Conservation (phyloP, 2,888 invertebrate genomes). For the Nephrotoma flavescens region DNA sequence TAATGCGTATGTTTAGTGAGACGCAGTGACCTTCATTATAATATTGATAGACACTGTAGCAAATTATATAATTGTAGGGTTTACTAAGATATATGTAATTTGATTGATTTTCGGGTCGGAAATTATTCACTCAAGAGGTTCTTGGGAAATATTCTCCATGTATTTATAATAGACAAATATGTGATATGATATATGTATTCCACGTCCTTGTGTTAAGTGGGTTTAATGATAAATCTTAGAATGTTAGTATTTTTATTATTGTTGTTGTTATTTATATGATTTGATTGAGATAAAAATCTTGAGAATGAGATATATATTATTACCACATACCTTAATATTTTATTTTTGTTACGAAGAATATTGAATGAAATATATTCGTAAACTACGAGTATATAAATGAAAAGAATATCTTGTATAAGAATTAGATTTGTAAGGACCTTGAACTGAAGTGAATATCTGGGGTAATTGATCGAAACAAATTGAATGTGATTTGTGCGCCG, state of each 20-base stretch:
- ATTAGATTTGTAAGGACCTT: neutral
- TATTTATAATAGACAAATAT: neutral
- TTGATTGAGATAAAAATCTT: neutral
- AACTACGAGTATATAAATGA: neutral
- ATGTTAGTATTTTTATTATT: neutral
- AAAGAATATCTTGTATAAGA: neutral
- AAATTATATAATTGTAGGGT: neutral
- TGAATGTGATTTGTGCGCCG: neutral
- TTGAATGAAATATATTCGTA: neutral
- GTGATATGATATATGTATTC: neutral
- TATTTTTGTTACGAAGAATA: neutral
- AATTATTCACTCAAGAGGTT: neutral
- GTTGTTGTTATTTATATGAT: neutral
- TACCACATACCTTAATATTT: neutral
- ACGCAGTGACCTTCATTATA: neutral
- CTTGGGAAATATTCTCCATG: neutral
- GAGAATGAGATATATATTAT: neutral
- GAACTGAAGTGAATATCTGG: neutral
- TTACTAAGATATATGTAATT: neutral
- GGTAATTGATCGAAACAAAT: neutral
- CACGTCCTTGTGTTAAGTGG: neutral
- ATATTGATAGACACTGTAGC: neutral
- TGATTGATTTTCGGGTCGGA: neutral
- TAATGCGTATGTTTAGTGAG: neutral
- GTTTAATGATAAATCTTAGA: neutral